Evolutionary conservation across 2,888 invertebrate genomes (phyloP).

Genomic region (Dolomedes plantarius): DNA sequence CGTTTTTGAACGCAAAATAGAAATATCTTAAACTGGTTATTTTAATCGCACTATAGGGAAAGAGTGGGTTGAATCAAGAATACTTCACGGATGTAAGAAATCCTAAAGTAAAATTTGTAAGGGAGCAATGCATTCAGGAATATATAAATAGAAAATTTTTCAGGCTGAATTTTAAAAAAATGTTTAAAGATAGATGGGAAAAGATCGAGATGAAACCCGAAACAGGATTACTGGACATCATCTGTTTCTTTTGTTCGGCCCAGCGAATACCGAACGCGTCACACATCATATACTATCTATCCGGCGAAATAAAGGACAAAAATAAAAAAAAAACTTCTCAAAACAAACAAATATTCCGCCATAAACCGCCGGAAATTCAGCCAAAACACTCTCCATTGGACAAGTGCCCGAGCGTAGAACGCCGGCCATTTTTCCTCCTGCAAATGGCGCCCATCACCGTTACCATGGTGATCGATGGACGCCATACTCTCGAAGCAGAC

Average conservation of each 20-base stretch:
- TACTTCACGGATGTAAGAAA: no score
- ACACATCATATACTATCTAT: conserved; percentile 2
- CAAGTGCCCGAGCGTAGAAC: conserved; percentile 32
- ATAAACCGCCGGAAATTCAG: conserved; percentile 56
- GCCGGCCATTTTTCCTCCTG: conserved; percentile 20
- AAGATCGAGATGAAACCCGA: background rate
- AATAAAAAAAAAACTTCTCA: no score
- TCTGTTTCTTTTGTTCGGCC: conserved; percentile 2
- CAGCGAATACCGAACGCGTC: background rate
- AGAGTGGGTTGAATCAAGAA: no score
- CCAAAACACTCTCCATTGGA: conserved; percentile 48
- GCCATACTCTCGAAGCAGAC: conserved; percentile 40
- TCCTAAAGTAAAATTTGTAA: no score
- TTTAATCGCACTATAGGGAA: no score
- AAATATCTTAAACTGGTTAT: no score
- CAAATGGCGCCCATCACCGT: conserved; percentile 51
- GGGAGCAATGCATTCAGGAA: no score
- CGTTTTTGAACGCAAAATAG: no score
- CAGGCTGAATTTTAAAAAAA: background rate
- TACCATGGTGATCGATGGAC: conserved; percentile 64
- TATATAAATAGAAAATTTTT: background rate
- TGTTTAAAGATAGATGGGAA: background rate
- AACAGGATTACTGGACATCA: conserved; percentile 9
- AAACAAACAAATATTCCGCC: conserved; percentile 3
- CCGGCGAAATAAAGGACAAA: background rate